A percentile compares a stretch with the other conserved stretches of the same genome.
Evolutionary conservation across 1,140 invertebrate genomes (phyloP).

Genomic region (Thrips palmi): DNA sequence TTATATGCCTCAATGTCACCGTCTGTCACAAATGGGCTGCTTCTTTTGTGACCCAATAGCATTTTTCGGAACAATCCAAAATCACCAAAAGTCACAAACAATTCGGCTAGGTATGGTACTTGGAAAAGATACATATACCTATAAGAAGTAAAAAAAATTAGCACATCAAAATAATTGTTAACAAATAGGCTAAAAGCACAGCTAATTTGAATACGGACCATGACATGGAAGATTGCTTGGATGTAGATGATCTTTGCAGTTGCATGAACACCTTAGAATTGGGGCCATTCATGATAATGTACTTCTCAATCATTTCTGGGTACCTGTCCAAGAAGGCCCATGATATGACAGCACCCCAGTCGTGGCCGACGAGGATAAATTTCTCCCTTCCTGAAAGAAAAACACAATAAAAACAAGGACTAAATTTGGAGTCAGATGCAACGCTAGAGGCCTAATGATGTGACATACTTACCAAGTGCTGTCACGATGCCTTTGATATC

Average conservation of each 20-base stretch:
- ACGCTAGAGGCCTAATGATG: too few species aligned
- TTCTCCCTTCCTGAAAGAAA: constrained; percentile 26
- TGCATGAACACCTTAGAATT: constrained; percentile 28
- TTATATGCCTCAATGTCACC: constrained; percentile 45
- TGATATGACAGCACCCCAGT: constrained; percentile 45
- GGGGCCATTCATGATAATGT: constrained; percentile 35
- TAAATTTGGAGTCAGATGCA: too few species aligned
- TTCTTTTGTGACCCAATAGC: constrained; percentile 17
- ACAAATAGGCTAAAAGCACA: too few species aligned
- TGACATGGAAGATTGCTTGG: constrained; percentile 31
- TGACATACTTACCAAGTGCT: constrained; percentile 32
- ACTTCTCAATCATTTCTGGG: constrained; percentile 35
- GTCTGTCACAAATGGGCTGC: constrained; percentile 22
- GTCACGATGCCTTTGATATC: constrained; percentile 41
- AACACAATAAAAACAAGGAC: too few species aligned
- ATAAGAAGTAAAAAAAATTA: constrained; percentile 17
- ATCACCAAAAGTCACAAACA: constrained; percentile 28
- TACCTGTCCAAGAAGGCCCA: constrained; percentile 31
- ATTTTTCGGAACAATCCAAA: constrained; percentile 23
- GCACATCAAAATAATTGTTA: too few species aligned
- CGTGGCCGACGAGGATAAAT: constrained; percentile 41
- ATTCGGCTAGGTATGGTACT: constrained; percentile 35
- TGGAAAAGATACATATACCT: constrained; percentile 49
- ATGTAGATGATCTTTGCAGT: constrained; percentile 21
- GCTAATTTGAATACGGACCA: too few species aligned